Evolutionary conservation across 2,888 invertebrate species (phyloP).

Genomic region (Leptarthrus brevirostris): DNA sequence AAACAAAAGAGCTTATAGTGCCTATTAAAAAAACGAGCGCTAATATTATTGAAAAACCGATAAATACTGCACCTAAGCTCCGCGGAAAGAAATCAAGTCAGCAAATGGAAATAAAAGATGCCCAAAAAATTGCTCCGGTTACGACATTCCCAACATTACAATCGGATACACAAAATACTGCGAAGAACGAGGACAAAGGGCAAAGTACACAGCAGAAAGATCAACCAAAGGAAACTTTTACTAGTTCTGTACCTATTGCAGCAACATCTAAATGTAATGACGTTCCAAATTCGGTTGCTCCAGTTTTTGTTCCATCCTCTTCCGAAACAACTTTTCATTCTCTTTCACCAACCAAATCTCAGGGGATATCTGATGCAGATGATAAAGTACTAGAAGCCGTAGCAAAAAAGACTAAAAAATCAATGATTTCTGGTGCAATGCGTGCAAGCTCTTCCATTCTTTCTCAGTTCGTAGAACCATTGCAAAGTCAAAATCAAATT

Average conservation of each 20-base stretch:
- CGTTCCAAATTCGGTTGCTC: neutral
- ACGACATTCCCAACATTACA: neutral
- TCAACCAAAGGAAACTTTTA: neutral
- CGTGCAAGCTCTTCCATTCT: conserved; percentile 37
- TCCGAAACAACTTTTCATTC: conserved; percentile 24
- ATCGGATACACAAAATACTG: neutral
- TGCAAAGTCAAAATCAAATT: neutral
- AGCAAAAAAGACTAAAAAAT: conserved; percentile 66
- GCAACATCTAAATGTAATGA: neutral
- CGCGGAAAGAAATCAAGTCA: conserved; percentile 60
- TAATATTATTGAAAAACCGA: conserved; percentile 57
- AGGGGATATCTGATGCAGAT: conserved; percentile 57
- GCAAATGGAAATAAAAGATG: conserved; percentile 58
- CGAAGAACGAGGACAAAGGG: neutral
- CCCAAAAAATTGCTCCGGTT: conserved; percentile 60
- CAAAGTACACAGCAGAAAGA: neutral
- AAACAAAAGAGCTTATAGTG: conserved; percentile 34
- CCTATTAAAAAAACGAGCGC: conserved; percentile 33
- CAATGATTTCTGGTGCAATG: conserved; percentile 60
- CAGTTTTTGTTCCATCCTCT: neutral
- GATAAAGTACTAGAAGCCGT: conserved; percentile 63
- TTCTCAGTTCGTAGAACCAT: neutral
- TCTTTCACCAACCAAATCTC: conserved; percentile 38
- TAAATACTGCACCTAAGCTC: conserved; percentile 64
- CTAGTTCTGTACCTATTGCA: no score